Conservation (phyloP, 2,888 invertebrate genomes). For the Cylloceria caligata region DNA sequence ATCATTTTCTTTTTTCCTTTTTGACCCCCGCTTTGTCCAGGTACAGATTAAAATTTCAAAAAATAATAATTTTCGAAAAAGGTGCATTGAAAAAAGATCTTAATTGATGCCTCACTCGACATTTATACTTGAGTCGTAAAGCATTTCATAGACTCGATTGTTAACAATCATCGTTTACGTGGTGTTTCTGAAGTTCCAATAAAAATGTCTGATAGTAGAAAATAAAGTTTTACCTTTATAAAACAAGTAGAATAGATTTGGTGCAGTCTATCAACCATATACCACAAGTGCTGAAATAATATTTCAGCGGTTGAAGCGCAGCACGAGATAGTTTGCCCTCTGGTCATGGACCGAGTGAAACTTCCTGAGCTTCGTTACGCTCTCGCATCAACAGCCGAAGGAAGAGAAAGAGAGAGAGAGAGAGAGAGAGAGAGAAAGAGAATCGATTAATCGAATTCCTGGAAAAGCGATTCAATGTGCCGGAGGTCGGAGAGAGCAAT, state of each 20-base stretch:
- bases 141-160: no score
- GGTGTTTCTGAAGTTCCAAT: no score
- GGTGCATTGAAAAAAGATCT: no score
- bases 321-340: constrained; percentile 35
- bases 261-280: neutral
- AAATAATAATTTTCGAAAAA: no score
- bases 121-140: no score
- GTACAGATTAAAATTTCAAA: no score
- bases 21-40: no score
- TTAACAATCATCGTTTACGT: no score
- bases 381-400: neutral
- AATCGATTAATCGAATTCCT: constrained; percentile 62
- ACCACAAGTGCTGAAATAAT: constrained; percentile 46
- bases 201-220: no score
- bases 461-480: constrained; percentile 51
- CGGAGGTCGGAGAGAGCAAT: constrained; percentile 44
- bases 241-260: neutral
- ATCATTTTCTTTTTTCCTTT: no score
- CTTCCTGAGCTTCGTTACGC: constrained; percentile 26
- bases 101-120: no score
- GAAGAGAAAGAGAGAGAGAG: constrained; percentile 28
- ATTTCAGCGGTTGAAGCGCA: constrained; percentile 24
- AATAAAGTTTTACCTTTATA: neutral
- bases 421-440: constrained; percentile 23
- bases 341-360: constrained; percentile 43